Base-by-base conservation (phyloP, 1,140 invertebrate species). In the Scaptomyza graminum region DNA sequence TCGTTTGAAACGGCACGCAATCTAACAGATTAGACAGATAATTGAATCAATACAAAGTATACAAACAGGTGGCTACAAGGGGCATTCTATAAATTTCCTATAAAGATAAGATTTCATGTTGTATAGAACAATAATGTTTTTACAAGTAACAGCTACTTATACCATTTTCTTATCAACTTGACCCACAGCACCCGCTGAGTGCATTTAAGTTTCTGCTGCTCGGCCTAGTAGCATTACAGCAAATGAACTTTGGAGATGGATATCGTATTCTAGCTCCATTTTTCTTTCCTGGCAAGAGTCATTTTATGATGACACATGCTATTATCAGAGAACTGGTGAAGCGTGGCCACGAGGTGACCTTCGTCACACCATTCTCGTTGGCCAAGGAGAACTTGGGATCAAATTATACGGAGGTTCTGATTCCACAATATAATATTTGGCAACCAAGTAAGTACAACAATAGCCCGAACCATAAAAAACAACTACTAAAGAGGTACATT, bases 241-340 rank as follows among this genome's bases (percentile, higher is more conserved):
- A 79, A 4, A 1, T 81, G 28, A 51, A 72, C 22, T n/a, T 75
- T 1, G 64, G 70, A 3, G 4, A 28, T 0, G 61, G 78, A 1
- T 52, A 74, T 1, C 78, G 74, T 1, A 91, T 91, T n/a, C 44
- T 91, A 31, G 90, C 90, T 0, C 62, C 79, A 0, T 91, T 85
- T 31, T 52, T 88, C 18, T 91, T 91, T 60, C 90, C 90, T 0
- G 81, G 77, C 6, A 91, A 80, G 12, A 91, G 90, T 37, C 90
- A 91, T 44, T 91, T 77, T 0, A 90, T 85, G 83, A 90, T 91
- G 74, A 75, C 75, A 1, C 73, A 74, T 55, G 72, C 90, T 3
- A 31, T 91, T 11, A 76, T 90, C 11, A 67, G 60, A 22, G 85
- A 90, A 18, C 50, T 91, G 12, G 57, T 90, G 7, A 49, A 71